phyloP scores from a whole-genome alignment of 2,113 vertebrate genomes.

The western clawed frog (Xenopus tropicalis) region UCB_Xtro_10.0 CM004451.2:87368001-87368500 shows the following conservation, averaged over 20 bases:
- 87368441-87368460: too few relatives aligned
- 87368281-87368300: too few relatives aligned
- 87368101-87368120: constrained; percentile 88
- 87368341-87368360: too few relatives aligned
- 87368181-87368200: constrained; percentile 75
- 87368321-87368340: too few relatives aligned
- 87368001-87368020: background rate
- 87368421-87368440: too few relatives aligned
- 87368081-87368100: constrained; percentile 92
- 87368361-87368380: too few relatives aligned
- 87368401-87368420: too few relatives aligned
- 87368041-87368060: constrained; percentile 90
- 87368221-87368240: background rate
- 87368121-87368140: constrained; percentile 93
- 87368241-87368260: background rate
- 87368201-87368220: constrained; percentile 8
- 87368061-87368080: constrained; percentile 91
- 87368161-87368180: constrained; percentile 92
- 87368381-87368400: too few relatives aligned
- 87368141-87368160: constrained; percentile 78
- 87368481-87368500: background rate
- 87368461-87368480: too few relatives aligned
- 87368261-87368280: too few relatives aligned
- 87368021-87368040: constrained; percentile 77
- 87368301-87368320: too few relatives aligned